Evolutionary conservation across 2,113 vertebrate species (phyloP), one percentile per base, ranked within the genome.

Genomic region (Sterrhoptilus dennistouni): DNA sequence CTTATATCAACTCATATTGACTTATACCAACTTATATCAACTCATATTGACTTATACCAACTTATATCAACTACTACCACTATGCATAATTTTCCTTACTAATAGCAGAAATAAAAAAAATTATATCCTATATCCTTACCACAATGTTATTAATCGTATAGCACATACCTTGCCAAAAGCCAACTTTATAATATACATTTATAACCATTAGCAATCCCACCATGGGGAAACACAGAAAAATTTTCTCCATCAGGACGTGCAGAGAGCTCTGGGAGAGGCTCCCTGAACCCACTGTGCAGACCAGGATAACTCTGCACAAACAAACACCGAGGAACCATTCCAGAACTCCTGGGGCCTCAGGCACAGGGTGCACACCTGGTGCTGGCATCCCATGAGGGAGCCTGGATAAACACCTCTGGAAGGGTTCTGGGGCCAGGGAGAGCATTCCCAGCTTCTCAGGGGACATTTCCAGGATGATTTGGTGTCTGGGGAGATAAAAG

Each of bases 291-390:
- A 15, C 70, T 36, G 14, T 47, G 59, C 92, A 88, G 66, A 59
- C 8, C 64, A 44, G 80, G 83, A 40, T 2, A 70, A 21, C 79
- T 75, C 91, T 86, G 75, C 5, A n/a, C 86, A 96, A 92, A 97
- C 79, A 90, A 54, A 95, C 74, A 20, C 6, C 94, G 28, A 86
- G 92, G 83, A 86, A 86, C n/a, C 50, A 35, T 95, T 92, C 94
- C 94, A 97, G 89, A 93, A 66, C 79, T 57, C 71, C 79, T 4
- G 52, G 64, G 71, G 94, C 95, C 95, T 21, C 36, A 83, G 96
- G 96, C 90, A 83, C 33, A 80, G 25, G 35, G 88, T 12, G 38
- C 38, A 38, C 92, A 96, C 96, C 95, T 94, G 95, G 94, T 66
- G 83, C 88, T 94, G 96, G 94, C 88, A 17, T 6, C n/a, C 40